phyloP scores from a whole-genome alignment of 1,140 invertebrate species.

The Drusus annulatus region DNA sequence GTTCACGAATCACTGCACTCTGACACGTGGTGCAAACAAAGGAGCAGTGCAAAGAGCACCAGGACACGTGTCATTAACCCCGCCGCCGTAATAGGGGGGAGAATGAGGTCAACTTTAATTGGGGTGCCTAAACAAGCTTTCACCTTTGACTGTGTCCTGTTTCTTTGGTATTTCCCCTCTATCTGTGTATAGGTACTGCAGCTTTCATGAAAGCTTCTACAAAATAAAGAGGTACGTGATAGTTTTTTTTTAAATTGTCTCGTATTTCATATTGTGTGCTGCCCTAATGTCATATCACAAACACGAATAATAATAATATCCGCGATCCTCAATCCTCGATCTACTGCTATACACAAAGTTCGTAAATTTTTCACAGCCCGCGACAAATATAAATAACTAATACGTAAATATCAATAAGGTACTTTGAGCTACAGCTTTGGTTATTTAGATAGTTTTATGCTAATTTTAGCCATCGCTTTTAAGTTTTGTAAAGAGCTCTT shows the following conservation, averaged over 20 bases:
- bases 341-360: too few species aligned
- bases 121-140: not conserved
- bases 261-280: too few species aligned
- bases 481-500: too few species aligned
- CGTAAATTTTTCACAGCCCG: too few species aligned
- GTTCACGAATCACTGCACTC: conserved; percentile 29
- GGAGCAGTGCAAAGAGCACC: not conserved
- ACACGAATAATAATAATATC: too few species aligned
- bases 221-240: not conserved
- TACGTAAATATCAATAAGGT: too few species aligned
- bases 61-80: conserved; percentile 1
- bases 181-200: not conserved
- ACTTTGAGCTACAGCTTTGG: too few species aligned
- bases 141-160: not conserved
- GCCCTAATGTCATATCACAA: too few species aligned
- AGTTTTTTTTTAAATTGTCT: not conserved
- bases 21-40: conserved; percentile 21
- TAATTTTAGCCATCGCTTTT: too few species aligned
- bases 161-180: not conserved
- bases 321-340: too few species aligned
- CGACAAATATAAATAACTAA: too few species aligned
- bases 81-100: not conserved
- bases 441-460: too few species aligned
- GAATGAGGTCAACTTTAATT: not conserved
- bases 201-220: not conserved